Base-by-base conservation (phyloP, 2,888 invertebrate genomes). In the Salpingus planirostris region DNA sequence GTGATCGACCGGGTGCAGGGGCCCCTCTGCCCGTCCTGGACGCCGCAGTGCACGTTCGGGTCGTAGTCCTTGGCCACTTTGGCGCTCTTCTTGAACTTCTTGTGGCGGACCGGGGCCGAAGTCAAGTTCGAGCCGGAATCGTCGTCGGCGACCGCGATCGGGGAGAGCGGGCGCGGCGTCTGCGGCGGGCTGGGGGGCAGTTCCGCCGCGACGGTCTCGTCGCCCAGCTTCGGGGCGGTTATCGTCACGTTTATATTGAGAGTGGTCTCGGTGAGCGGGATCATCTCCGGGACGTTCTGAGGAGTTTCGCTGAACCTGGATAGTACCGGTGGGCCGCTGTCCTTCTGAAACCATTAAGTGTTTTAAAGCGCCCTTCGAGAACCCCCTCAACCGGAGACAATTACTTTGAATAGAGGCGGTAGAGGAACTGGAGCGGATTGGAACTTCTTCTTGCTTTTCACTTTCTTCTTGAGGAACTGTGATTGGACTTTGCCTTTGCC, bases 31-130 rank as follows among this genome's bases (percentile, higher is more conserved):
- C 70, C 73, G 31, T 73, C 76, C 47, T 75, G 64, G 10, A 87
- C 87, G 2, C 88, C 89, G 60, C 88, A 88, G 57, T 88, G 88
- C 46, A 80, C 76, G 57, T 88, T 80, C 11, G 87, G 79, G 61
- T 88, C 83, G 64, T 82, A 88, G 56, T 84, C 81, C 38, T 51
- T 52, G 11, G 46, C 41, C 13, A 40, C 37, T 41, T 46, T 52
- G 29, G 47, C 48, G 27, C 36, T 46, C 35, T 46, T 46, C 39
- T 47, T 56, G 24, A 45, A 50, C 24, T 47, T 51, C 38, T 47
- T 48, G 33, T 44, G 44, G 22, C 44, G 46, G 26, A 34, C n/a
- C n/a, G n/a, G n/a, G n/a, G n/a, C n/a, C n/a, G n/a, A n/a, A n/a
- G n/a, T n/a, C n/a, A n/a, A n/a, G n/a, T n/a, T n/a, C n/a, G n/a